phyloP scores from a whole-genome alignment of 2,113 vertebrate genomes.

The Numenius arquata region DNA sequence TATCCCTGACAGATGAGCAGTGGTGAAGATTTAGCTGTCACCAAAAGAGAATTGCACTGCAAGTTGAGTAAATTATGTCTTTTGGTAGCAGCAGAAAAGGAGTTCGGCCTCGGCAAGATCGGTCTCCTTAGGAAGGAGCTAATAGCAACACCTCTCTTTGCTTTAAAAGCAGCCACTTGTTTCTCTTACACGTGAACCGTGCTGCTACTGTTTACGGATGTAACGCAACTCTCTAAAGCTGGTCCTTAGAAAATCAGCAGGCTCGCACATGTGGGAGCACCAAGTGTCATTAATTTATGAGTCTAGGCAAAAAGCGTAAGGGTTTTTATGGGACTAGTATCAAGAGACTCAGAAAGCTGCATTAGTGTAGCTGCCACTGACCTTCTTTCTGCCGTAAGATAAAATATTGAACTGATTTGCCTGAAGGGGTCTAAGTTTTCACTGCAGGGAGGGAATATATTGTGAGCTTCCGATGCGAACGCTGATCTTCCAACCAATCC shows the following conservation, averaged over 20 bases:
- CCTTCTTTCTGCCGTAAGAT: not conserved
- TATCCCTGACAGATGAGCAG: not conserved
- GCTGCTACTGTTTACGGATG: not conserved
- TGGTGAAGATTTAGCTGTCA: not conserved
- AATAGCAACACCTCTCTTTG: not conserved
- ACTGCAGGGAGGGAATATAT: not conserved
- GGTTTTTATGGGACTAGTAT: not conserved
- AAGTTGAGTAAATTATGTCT: not conserved
- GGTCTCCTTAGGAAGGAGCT: not conserved
- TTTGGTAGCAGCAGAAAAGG: not conserved
- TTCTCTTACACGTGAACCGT: not conserved
- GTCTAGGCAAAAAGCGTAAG: not conserved
- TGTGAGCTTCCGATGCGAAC: not conserved
- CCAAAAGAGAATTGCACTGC: not conserved
- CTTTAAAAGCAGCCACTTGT: not conserved
- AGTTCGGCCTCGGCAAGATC: not conserved
- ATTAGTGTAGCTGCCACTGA: not conserved
- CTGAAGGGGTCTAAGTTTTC: not conserved
- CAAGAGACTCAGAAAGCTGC: not conserved
- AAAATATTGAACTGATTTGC: slow-evolving; percentile 20
- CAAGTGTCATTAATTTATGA: slow-evolving; percentile 32
- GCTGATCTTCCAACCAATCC: not conserved
- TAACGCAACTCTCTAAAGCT: not conserved
- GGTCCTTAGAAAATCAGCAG: not conserved
- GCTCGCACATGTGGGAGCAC: not conserved